Conservation (phyloP, 1,140 invertebrate genomes). For the Dreissena polymorpha region DNA sequence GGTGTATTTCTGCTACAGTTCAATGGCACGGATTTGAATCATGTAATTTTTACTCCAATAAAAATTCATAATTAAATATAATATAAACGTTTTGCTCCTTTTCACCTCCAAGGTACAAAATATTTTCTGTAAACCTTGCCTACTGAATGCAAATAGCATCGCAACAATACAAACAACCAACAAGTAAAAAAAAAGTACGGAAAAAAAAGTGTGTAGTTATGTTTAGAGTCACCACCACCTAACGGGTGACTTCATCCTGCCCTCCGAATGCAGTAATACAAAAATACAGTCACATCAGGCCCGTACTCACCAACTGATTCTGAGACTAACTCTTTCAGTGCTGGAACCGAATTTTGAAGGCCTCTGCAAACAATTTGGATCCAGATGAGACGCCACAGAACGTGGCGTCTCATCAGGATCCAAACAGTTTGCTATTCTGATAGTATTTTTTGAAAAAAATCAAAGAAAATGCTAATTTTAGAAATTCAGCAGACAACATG, state of each 20-base stretch:
- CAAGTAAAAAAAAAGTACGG: not conserved
- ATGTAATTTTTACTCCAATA: not conserved
- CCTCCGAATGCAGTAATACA: no score
- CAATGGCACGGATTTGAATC: not conserved
- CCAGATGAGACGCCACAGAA: no score
- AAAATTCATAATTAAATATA: not conserved
- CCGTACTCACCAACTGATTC: no score
- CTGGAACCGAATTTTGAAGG: no score
- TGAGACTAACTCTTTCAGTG: no score
- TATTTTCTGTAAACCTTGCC: not conserved
- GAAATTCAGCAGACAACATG: no score
- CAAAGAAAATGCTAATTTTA: no score
- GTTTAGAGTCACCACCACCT: constrained; percentile 53
- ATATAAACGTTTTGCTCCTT: constrained; percentile 4
- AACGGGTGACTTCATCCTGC: constrained; percentile 24
- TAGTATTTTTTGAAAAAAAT: no score
- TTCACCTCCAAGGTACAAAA: not conserved
- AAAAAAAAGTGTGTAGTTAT: constrained; percentile 28
- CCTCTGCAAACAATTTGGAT: no score
- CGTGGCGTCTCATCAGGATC: no score
- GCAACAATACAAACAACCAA: constrained; percentile 3
- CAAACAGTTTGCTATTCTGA: no score
- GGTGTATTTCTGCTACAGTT: constrained; percentile 23
- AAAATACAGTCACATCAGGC: no score
- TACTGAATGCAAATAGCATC: not conserved